Evolutionary conservation across 2,888 invertebrate species (phyloP), one percentile per base, ranked within the genome.

Genomic region (Athrips mouffetella): DNA sequence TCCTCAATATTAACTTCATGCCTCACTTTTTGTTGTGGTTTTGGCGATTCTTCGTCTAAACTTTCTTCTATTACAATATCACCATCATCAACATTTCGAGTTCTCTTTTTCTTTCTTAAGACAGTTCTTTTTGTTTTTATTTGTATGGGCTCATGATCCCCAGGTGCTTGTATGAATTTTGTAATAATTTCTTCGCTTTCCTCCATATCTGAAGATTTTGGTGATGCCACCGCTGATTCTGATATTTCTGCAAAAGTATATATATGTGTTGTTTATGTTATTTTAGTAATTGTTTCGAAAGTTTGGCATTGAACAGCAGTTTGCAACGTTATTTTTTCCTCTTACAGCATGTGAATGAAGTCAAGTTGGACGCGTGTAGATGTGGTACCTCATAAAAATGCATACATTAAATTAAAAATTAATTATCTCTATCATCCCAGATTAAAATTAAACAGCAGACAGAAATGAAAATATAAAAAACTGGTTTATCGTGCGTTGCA

Each of bases 121-220:
- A 89, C 88, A 0, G 91, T 91, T 59, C 90, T 64, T 67, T 91
- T 91, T 1, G 91, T 91, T 70, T 90, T 89, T 13, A 90, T 80
- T 73, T 89, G 87, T 51, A 81, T 86, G 5, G 89, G 89, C 72
- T 90, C 89, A n/a, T 76, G 73, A 48, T 82, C 78, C 18, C 85
- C 90, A 7, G 90, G 83, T 33, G 80, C 70, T 67, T 84, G 79
- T 57, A 89, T 75, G 59, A 91, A 91, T 73, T 90, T 91, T 1
- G 91, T 91, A 30, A 91, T 70, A 13, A 91, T 90, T 82, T 91
- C 91, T 73, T 91, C 90, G 35, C 86, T 83, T 84, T 91, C 90
- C 76, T 90, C 87, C 31, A 78, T 55, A 48, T 89, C 89, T 4
- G 82, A 88, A 52, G 80, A 77, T 62, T 72, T 81, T 11, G 80